Evolutionary conservation across 2,113 vertebrate species (phyloP).

Genomic region (Bungarus multicinctus): DNA sequence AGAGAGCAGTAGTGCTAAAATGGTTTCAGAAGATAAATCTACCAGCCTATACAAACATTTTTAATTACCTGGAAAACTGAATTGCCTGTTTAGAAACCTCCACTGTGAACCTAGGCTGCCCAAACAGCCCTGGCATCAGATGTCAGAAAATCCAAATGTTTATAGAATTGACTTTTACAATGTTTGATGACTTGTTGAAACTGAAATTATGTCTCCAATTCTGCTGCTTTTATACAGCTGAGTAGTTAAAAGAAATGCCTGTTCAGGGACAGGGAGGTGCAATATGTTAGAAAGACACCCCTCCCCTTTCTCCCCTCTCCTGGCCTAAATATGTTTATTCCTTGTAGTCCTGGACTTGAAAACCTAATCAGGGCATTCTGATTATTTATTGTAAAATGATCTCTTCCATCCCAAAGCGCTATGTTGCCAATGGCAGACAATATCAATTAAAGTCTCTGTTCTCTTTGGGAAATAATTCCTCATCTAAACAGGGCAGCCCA

Average conservation of each 20-base stretch:
- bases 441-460: conserved; percentile 34
- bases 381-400: conserved; percentile 40
- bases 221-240: conserved; percentile 30
- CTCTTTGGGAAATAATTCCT: conserved; percentile 9
- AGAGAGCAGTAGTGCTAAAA: conserved; percentile 79
- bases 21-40: conserved; percentile 81
- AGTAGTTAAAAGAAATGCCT: conserved; percentile 54
- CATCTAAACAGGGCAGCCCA: conserved; percentile 18
- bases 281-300: conserved; percentile 35
- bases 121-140: conserved; percentile 71
- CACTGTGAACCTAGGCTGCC: conserved; percentile 70
- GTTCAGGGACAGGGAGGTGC: conserved; percentile 41
- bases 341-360: conserved; percentile 32
- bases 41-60: conserved; percentile 80
- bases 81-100: conserved; percentile 74
- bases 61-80: conserved; percentile 82
- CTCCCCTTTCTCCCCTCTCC: conserved; percentile 20
- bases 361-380: conserved; percentile 43
- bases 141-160: conserved; percentile 70
- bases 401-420: conserved; percentile 37
- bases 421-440: conserved; percentile 31
- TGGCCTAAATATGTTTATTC: conserved; percentile 45
- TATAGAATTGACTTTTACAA: conserved; percentile 74
- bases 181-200: conserved; percentile 71
- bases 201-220: conserved; percentile 57